phyloP scores from a whole-genome alignment of 2,113 vertebrate genomes.

The Hyaena hyaena region DNA sequence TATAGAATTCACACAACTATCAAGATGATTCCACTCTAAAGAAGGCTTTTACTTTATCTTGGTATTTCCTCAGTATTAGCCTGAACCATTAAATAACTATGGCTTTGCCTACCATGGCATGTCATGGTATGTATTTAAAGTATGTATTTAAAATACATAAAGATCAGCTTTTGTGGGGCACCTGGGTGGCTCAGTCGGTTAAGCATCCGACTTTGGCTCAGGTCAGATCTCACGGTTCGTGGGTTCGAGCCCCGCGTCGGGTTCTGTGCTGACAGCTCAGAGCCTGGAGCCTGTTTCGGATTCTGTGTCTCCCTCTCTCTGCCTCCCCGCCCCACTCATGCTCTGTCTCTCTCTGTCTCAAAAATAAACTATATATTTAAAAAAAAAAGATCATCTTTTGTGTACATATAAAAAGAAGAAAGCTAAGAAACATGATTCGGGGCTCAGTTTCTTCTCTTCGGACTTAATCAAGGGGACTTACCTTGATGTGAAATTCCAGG shows the following conservation, averaged over 20 bases:
- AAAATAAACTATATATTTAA: neutral
- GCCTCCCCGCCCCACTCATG: too few species aligned
- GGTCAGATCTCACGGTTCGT: too few species aligned
- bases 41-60: neutral
- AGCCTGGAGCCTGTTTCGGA: too few species aligned
- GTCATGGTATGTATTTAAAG: neutral
- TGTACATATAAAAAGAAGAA: neutral
- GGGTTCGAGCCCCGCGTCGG: too few species aligned
- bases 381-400: neutral
- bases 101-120: neutral
- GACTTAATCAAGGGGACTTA: conserved; percentile 62
- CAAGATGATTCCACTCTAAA: neutral
- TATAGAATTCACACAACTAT: neutral
- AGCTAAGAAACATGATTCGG: neutral
- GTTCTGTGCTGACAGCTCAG: too few species aligned
- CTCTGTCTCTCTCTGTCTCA: too few species aligned
- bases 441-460: neutral
- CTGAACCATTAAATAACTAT: neutral
- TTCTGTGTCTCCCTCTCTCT: too few species aligned
- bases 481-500: conserved; percentile 98
- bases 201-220: too few species aligned
- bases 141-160: neutral
- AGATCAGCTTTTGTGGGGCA: neutral
- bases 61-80: neutral
- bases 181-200: too few species aligned